Conservation (phyloP, 2,113 vertebrate genomes). For the Micromys minutus region DNA sequence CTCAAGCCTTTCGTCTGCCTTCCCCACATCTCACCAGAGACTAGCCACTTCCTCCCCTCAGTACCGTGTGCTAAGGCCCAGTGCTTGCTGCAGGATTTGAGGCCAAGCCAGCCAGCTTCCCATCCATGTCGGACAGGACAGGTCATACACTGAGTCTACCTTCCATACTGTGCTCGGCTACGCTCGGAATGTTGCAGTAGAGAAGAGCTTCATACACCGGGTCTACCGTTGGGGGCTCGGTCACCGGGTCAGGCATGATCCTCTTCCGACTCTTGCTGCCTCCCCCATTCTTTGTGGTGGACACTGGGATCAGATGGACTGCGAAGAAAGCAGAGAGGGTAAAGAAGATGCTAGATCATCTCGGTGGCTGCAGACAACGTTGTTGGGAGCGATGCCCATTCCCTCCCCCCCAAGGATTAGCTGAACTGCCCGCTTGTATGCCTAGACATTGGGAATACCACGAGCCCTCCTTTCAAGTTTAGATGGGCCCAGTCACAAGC, state of each 20-base stretch:
- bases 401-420: no score
- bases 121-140: accelerated
- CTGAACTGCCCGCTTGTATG: no score
- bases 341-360: neutral
- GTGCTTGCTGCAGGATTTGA: neutral
- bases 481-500: no score
- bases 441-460: no score
- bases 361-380: no score
- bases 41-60: neutral
- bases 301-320: slow-evolving; percentile 93
- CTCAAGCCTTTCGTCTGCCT: neutral
- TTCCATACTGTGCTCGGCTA: slow-evolving; percentile 94
- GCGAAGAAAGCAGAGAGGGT: slow-evolving; percentile 57
- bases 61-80: neutral
- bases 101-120: accelerated
- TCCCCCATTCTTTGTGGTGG: slow-evolving; percentile 83
- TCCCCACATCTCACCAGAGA: neutral
- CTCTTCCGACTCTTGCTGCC: slow-evolving; percentile 93
- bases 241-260: slow-evolving; percentile 90
- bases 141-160: slow-evolving; percentile 83
- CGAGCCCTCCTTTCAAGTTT: no score
- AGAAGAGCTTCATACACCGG: slow-evolving; percentile 91
- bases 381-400: no score
- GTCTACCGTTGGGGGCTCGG: slow-evolving; percentile 88
- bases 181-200: slow-evolving; percentile 95